Conservation (phyloP, 2,113 vertebrate genomes). For the Microcebus lehilahytsara region DNA sequence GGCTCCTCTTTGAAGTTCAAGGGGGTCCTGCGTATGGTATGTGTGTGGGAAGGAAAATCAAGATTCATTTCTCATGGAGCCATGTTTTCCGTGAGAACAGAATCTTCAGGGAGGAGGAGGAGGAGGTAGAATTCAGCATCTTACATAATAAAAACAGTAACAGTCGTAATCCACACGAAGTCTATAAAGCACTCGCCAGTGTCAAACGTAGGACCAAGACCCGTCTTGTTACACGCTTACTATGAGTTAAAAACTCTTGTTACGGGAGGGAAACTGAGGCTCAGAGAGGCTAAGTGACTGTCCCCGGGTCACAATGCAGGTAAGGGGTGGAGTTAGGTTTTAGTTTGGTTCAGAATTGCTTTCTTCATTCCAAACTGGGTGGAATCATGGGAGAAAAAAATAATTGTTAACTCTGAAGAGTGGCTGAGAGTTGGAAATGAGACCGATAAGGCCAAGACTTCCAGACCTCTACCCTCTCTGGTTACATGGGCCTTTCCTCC, state of each 20-base stretch:
- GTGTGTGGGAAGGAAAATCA: constrained; percentile 11
- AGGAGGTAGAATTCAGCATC: not conserved
- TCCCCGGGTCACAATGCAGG: not conserved
- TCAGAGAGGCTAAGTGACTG: not conserved
- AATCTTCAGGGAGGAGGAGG: not conserved
- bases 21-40: not conserved
- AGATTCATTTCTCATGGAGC: not conserved
- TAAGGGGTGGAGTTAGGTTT: not conserved
- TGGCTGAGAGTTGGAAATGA: not conserved
- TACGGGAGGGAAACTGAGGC: not conserved
- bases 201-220: not conserved
- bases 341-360: not conserved
- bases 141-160: not conserved
- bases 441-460: not conserved
- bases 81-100: not conserved
- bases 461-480: too few relatives aligned
- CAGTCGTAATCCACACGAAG: not conserved
- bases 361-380: not conserved
- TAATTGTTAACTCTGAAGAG: not conserved
- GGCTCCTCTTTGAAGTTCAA: constrained; percentile 59
- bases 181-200: not conserved
- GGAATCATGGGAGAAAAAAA: not conserved
- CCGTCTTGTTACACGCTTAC: not conserved
- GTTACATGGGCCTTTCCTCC: not conserved
- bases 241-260: not conserved